Evolutionary conservation across 2,797 vertebrate species (phyloP), one percentile per base, ranked within the genome.

Genomic region (Acrossocheilus wenchowensis): DNA sequence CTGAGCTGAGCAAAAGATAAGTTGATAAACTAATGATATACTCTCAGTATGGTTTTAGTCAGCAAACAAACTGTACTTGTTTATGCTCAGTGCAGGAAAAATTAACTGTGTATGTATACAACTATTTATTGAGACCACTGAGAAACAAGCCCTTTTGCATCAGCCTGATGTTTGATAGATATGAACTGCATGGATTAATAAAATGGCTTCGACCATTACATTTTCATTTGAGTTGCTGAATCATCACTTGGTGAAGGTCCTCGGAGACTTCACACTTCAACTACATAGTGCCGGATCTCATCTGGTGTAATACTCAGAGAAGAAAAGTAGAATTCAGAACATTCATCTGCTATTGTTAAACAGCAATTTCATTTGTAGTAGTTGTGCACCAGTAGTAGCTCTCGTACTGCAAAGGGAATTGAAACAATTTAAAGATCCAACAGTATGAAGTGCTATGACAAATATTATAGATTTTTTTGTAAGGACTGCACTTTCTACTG

Each of bases 1-100:
- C 54, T 66, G 82, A 89, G 87, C 66, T 75, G 39, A 57, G 74
- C 45, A 79, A 57, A 79, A 79, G 74, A 75, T 78, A 19, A 83
- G 34, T 41, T 84, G 78, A 90, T 83, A 82, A 81, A 48, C n/a
- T 69, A 87, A 89, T 88, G 81, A 91, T 85, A 10, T 85, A 87
- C 66, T 82, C 86, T 62, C 86, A 10, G 72, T 50, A 17, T 54
- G 80, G 54, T 69, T 79, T 72, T 36, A 66, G 36, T 30, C 5
- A 15, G 52, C n/a, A 78, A 72, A 79, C 39, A 60, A 85, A 85
- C 60, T 52, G 50, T 41, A 48, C 62, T 84, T 66, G 26, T 77
- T 26, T 79, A 5, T 71, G 19, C 75, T 85, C 12, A 79, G 26
- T 50, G 36, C 74, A 36, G 83, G 14, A 43, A n/a, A 34, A 26